Evolutionary conservation across 1,140 invertebrate species (phyloP).

Genomic region (Epicauta chinensis): DNA sequence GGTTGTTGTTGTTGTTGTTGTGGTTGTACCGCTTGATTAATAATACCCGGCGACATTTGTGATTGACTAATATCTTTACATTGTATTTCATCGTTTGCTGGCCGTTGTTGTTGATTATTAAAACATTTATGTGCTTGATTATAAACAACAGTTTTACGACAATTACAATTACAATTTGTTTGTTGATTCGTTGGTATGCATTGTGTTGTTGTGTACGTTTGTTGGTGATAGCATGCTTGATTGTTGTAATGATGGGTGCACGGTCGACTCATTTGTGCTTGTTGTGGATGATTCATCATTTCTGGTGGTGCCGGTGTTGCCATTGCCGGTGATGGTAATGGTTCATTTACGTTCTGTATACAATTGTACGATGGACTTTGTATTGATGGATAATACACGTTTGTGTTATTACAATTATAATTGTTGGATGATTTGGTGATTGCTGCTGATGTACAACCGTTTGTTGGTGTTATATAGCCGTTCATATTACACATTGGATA

Average conservation of each 20-base stretch:
- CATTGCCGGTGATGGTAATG: constrained; percentile 53
- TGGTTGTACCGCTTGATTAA: constrained; percentile 16
- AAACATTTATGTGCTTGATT: constrained; percentile 10
- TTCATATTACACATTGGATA: constrained; percentile 29
- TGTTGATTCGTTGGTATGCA: constrained; percentile 14
- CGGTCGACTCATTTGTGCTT: constrained; percentile 46
- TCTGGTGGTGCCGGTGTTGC: constrained; percentile 50
- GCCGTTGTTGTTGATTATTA: constrained; percentile 9
- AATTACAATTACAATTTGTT: background rate
- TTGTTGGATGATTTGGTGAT: constrained; percentile 3
- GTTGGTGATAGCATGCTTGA: constrained; percentile 31
- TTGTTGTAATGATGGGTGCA: constrained; percentile 43
- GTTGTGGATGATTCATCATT: constrained; percentile 45
- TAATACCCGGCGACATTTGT: constrained; percentile 44
- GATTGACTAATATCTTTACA: constrained; percentile 62
- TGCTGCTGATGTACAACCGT: constrained; percentile 23
- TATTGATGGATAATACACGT: constrained; percentile 14
- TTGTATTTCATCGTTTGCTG: constrained; percentile 51
- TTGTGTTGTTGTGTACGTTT: constrained; percentile 7
- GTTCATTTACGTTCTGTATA: constrained; percentile 40
- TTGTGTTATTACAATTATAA: constrained; percentile 6
- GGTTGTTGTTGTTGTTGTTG: constrained; percentile 8
- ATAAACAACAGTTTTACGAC: background rate
- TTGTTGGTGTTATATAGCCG: constrained; percentile 12
- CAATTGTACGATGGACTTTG: constrained; percentile 25